These are phyloP conservation scores for Cheiracanthium punctorium DNA, from an alignment of 2,888 invertebrate species.

Conservation along the genomic window DNA sequence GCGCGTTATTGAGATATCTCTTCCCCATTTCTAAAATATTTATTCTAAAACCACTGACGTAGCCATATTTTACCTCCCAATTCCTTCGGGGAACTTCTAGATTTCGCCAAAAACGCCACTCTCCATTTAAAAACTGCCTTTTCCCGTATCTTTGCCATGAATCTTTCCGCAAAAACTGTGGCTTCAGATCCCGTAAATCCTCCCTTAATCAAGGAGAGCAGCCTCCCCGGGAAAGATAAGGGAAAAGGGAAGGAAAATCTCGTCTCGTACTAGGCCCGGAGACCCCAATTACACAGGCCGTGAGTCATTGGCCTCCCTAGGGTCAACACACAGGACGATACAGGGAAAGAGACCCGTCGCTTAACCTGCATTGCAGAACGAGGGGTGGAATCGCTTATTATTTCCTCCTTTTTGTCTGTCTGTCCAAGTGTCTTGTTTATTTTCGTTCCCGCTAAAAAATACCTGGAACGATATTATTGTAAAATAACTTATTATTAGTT, in stretches of 20 bases:
- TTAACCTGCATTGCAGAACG: neutral
- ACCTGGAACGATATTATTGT: no score
- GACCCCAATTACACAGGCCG: slow-evolving; percentile 68
- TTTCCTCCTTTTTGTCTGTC: neutral
- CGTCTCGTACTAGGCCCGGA: slow-evolving; percentile 39
- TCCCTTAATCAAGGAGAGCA: slow-evolving; percentile 5
- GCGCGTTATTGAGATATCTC: neutral
- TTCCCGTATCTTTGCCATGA: neutral
- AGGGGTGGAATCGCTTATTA: neutral
- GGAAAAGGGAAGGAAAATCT: slow-evolving; percentile 34
- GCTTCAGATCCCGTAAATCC: slow-evolving; percentile 4
- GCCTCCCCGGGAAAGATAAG: neutral
- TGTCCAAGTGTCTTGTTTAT: no score
- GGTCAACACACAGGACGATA: slow-evolving; percentile 52
- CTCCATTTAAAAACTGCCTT: slow-evolving; percentile 7
- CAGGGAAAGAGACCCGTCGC: neutral
- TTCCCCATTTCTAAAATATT: neutral
- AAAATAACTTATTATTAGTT: no score
- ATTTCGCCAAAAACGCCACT: slow-evolving; percentile 7
- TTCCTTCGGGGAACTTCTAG: slow-evolving; percentile 6
- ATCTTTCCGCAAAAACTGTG: slow-evolving; percentile 3
- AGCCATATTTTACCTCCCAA: neutral
- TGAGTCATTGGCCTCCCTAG: slow-evolving; percentile 63
- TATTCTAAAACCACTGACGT: neutral
- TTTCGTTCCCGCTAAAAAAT: no score